Evolutionary conservation across 2,888 invertebrate genomes (phyloP).

Genomic region (Eucera pruinosa): DNA sequence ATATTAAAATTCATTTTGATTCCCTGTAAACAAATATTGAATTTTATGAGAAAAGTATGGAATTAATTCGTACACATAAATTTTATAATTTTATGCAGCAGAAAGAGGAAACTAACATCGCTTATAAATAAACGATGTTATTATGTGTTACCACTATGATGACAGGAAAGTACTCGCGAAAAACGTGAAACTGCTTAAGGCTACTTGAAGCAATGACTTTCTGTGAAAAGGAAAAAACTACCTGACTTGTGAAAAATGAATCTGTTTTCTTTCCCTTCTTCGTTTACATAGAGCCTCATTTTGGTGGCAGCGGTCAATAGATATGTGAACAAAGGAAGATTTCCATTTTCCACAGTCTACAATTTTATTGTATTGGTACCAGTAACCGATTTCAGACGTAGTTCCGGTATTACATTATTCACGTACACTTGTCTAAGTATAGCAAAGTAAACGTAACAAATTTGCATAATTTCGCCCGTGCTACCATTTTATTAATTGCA

Average conservation of each 20-base stretch:
- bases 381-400: neutral
- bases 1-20: too few species aligned
- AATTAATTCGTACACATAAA: too few species aligned
- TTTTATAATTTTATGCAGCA: too few species aligned
- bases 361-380: neutral
- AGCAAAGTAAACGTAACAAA: too few species aligned
- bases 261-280: slow-evolving; percentile 34
- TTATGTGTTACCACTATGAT: too few species aligned
- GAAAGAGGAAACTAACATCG: too few species aligned
- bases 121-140: too few species aligned
- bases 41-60: too few species aligned
- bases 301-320: slow-evolving; percentile 34
- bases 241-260: slow-evolving; percentile 33
- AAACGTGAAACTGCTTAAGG: slow-evolving; percentile 42
- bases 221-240: slow-evolving; percentile 33
- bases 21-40: too few species aligned
- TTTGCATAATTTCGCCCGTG: neutral
- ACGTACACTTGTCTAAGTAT: neutral
- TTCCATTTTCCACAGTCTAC: neutral
- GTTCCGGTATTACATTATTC: neutral
- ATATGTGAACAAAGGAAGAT: neutral
- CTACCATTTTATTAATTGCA: too few species aligned
- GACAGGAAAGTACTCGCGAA: too few species aligned
- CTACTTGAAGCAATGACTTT: slow-evolving; percentile 47
- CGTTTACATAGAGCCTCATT: slow-evolving; percentile 31